Percentiles rank a stretch among this genome's conserved stretches.
Evolutionary conservation across 2,888 invertebrate species (phyloP).

Genomic region (Endomychus coccineus): DNA sequence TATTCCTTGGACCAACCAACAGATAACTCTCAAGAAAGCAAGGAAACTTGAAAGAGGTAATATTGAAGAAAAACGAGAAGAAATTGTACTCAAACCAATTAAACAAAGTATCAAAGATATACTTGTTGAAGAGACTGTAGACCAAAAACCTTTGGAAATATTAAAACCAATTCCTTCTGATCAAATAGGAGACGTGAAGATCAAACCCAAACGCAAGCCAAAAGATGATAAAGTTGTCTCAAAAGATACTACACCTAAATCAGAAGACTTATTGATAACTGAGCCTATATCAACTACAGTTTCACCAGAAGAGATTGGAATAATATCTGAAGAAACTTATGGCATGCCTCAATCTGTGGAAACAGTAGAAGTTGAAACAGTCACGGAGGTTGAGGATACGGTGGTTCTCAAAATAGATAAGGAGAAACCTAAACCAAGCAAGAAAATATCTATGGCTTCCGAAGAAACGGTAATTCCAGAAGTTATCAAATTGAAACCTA

Average conservation of each 20-base stretch:
- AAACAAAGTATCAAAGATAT: neutral
- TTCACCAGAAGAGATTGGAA: too few species aligned
- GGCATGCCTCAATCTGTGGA: conserved; percentile 17
- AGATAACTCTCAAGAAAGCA: conserved; percentile 49
- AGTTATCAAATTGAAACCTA: conserved; percentile 37
- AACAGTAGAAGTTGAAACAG: conserved; percentile 48
- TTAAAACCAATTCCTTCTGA: neutral
- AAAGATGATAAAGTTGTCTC: conserved; percentile 7
- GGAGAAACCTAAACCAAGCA: conserved; percentile 31
- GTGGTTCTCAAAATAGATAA: conserved; percentile 48
- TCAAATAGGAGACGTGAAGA: conserved; percentile 12
- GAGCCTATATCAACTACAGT: conserved; percentile 25
- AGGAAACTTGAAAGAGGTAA: conserved; percentile 40
- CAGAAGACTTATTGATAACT: conserved; percentile 3
- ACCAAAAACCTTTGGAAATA: too few species aligned
- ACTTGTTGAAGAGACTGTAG: neutral
- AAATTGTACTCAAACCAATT: neutral
- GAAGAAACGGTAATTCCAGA: conserved; percentile 32
- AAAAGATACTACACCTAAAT: too few species aligned
- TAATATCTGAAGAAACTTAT: conserved; percentile 20
- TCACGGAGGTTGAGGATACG: conserved; percentile 52
- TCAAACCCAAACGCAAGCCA: conserved; percentile 15
- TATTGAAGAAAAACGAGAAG: conserved; percentile 34
- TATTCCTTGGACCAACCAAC: conserved; percentile 63
- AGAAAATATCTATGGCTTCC: conserved; percentile 20